Evolutionary conservation across 1,140 invertebrate species (phyloP).

Genomic region (Lanistes nyassanus): DNA sequence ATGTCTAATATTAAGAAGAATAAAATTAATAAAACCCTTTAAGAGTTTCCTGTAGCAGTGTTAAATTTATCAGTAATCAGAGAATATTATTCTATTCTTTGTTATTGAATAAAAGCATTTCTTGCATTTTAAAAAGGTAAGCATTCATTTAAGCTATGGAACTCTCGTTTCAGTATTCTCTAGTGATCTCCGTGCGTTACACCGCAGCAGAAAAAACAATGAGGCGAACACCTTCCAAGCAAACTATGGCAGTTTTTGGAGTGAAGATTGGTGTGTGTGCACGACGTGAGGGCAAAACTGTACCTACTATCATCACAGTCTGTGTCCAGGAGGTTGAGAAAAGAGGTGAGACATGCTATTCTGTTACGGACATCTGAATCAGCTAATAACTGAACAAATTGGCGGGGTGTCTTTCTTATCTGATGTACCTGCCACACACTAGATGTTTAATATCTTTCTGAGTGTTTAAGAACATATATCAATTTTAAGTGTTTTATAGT

Average conservation of each 20-base stretch:
- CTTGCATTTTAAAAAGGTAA: too few species aligned
- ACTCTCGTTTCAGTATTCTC: constrained; percentile 25
- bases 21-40: background rate
- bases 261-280: constrained; percentile 40
- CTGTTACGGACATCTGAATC: too few species aligned
- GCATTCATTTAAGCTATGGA: background rate
- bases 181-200: constrained; percentile 53
- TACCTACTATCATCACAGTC: constrained; percentile 52
- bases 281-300: constrained; percentile 48
- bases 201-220: constrained; percentile 48
- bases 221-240: constrained; percentile 44
- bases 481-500: background rate
- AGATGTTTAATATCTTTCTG: background rate
- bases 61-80: too few species aligned
- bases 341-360: constrained; percentile 49
- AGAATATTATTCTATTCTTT: too few species aligned
- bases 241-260: constrained; percentile 49
- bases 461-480: background rate
- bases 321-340: constrained; percentile 55
- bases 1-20: too few species aligned
- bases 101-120: background rate
- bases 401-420: too few species aligned
- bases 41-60: background rate
- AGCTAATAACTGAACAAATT: too few species aligned
- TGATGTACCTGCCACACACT: too few species aligned